phyloP scores from a whole-genome alignment of 2,888 invertebrate species.

The Mechanitis mazaeus region DNA sequence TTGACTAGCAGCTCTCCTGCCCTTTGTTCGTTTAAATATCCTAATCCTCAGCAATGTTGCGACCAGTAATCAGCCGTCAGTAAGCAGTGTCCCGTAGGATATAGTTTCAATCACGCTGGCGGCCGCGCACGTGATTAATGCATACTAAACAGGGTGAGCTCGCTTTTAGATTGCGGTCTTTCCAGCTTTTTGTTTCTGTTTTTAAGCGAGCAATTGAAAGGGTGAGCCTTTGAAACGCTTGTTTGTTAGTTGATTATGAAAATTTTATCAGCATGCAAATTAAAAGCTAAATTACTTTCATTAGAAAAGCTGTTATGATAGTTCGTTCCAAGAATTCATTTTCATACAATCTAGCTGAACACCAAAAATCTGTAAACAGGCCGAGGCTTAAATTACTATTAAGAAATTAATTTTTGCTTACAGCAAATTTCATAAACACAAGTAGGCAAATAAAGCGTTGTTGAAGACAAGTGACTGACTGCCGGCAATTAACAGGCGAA shows the following conservation, averaged over 20 bases:
- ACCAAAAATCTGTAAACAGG: not conserved
- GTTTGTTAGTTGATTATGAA: no score
- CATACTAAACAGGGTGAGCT: conserved; percentile 67
- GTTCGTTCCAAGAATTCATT: not conserved
- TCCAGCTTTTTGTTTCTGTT: conserved; percentile 27
- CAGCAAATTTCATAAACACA: conserved; percentile 39
- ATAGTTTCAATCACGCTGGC: conserved; percentile 71
- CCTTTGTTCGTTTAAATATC: conserved; percentile 55
- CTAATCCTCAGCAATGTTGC: conserved; percentile 52
- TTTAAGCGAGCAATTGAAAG: conserved; percentile 6
- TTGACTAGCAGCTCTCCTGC: conserved; percentile 13
- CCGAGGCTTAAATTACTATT: conserved; percentile 14
- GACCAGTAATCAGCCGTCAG: conserved; percentile 63
- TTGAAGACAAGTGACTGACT: conserved; percentile 65
- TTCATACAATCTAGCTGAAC: not conserved
- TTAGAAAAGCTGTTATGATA: no score
- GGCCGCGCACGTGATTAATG: conserved; percentile 67
- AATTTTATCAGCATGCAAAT: no score
- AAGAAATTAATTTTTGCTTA: conserved; percentile 27
- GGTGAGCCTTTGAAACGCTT: no score
- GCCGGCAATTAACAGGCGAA: conserved; percentile 60
- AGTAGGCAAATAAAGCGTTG: conserved; percentile 56
- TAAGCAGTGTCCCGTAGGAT: conserved; percentile 59
- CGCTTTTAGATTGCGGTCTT: conserved; percentile 27
- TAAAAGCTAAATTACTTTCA: no score